phyloP scores from a whole-genome alignment of 2,797 vertebrate genomes.

The Pseudotriccus pelzelni region DNA sequence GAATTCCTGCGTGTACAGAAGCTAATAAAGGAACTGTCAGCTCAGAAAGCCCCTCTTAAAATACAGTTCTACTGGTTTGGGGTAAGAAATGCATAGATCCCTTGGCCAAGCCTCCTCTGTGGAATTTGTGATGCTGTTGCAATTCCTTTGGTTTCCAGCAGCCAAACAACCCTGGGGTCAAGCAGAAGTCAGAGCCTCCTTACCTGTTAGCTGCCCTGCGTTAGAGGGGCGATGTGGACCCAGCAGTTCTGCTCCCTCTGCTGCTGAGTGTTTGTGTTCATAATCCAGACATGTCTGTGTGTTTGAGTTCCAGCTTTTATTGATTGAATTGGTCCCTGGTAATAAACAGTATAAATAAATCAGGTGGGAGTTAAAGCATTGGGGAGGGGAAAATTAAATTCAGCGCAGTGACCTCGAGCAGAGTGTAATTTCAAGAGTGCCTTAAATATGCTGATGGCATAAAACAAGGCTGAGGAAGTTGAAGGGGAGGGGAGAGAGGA shows the following conservation, averaged over 20 bases:
- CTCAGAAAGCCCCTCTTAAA: neutral
- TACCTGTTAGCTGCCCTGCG: neutral
- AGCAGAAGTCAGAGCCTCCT: conserved; percentile 20
- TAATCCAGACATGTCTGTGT: neutral
- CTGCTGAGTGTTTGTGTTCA: neutral
- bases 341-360: conserved; percentile 50
- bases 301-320: conserved; percentile 10
- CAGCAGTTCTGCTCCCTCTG: neutral
- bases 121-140: conserved; percentile 16
- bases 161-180: conserved; percentile 18
- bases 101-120: neutral
- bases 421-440: conserved; percentile 21
- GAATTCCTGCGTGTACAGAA: conserved; percentile 30
- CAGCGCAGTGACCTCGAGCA: neutral
- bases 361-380: conserved; percentile 12
- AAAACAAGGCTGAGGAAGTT: neutral
- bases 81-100: neutral
- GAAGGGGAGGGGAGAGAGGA: neutral
- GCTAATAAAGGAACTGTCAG: conserved; percentile 36
- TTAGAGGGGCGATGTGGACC: neutral
- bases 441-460: conserved; percentile 5
- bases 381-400: neutral
- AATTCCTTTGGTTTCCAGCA: conserved; percentile 7
- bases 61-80: neutral
- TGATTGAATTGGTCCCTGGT: conserved; percentile 25